Evolutionary conservation across 2,113 vertebrate genomes (phyloP).

Genomic region (Beaufortia kweichowensis): DNA sequence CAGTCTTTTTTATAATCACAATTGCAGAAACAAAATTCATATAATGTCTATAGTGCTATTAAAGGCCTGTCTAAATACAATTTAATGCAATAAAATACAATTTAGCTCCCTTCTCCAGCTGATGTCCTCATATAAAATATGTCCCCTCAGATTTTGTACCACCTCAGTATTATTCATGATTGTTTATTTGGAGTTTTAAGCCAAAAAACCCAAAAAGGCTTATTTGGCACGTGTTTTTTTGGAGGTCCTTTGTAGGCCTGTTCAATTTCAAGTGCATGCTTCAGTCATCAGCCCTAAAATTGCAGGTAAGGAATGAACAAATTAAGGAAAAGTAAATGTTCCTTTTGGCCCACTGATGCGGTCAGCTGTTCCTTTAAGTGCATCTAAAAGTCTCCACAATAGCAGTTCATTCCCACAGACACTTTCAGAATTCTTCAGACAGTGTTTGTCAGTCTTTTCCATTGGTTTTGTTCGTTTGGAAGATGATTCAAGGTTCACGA

Average conservation of each 20-base stretch:
- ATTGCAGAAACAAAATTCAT: not conserved
- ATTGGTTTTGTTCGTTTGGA: not conserved
- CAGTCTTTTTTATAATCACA: not conserved
- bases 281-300: not conserved
- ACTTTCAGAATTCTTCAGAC: not conserved
- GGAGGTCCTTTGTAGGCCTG: not conserved
- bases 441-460: not conserved
- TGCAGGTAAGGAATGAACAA: not conserved
- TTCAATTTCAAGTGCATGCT: conserved; percentile 5
- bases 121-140: not conserved
- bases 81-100: not conserved
- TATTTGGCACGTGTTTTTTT: conserved; percentile 22
- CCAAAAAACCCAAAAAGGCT: not conserved
- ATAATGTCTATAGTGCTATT: conserved; percentile 7
- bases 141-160: not conserved
- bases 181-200: not conserved
- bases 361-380: conserved; percentile 64
- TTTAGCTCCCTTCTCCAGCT: not conserved
- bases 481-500: conserved; percentile 60
- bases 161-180: conserved; percentile 1
- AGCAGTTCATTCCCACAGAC: not conserved
- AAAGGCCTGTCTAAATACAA: not conserved
- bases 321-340: not conserved
- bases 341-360: not conserved
- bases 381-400: conserved; percentile 35